Percentiles rank a stretch among this genome's conserved stretches.
Evolutionary conservation across 2,113 vertebrate species (phyloP).

Genomic region (Ctenomys sociabilis): DNA sequence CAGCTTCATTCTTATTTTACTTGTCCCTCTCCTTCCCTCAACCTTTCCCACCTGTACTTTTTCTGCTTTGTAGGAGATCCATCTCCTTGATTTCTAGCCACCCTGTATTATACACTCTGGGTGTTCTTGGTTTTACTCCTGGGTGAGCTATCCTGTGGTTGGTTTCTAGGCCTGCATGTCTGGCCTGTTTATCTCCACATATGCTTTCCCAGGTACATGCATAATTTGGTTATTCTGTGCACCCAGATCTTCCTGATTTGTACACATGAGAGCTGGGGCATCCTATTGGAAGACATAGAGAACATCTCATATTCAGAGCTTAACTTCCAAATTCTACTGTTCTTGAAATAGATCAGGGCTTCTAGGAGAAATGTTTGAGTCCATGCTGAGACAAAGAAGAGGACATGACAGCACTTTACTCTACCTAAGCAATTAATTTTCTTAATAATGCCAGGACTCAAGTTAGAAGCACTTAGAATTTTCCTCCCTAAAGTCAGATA

Average conservation of each 20-base stretch:
- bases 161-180: neutral
- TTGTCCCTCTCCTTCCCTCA: neutral
- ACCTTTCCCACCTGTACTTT: fast-evolving
- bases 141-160: neutral
- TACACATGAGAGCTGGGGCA: neutral
- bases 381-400: neutral
- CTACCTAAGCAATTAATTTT: neutral
- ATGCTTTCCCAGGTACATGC: neutral
- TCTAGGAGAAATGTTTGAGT: neutral
- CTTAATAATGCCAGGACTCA: neutral
- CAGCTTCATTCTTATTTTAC: neutral
- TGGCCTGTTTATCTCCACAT: neutral
- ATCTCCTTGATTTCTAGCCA: neutral
- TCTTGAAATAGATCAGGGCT: neutral
- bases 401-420: neutral
- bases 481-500: neutral
- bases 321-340: neutral
- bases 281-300: neutral
- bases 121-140: neutral
- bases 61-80: neutral
- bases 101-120: neutral
- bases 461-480: neutral
- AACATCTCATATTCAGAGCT: neutral
- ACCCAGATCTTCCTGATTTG: neutral
- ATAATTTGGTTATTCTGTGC: no score